Evolutionary conservation across 2,888 invertebrate genomes (phyloP).

Genomic region (Vanessa cardui): DNA sequence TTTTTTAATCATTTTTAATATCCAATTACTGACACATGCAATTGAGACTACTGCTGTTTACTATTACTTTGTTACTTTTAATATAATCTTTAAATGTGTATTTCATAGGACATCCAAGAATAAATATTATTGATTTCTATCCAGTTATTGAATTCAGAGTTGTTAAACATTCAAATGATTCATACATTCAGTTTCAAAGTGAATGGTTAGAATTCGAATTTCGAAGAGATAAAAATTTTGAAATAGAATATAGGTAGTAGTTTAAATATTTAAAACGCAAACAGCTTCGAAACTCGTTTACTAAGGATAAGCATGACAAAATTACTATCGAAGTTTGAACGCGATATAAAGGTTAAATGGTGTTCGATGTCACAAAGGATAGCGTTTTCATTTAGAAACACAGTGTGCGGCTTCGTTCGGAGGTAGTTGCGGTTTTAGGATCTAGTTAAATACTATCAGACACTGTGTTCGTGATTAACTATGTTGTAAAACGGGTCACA

Average conservation of each 20-base stretch:
- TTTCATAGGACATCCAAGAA: no score
- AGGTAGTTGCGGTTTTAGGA: slow-evolving; percentile 28
- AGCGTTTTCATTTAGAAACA: slow-evolving; percentile 30
- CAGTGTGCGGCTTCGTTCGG: slow-evolving; percentile 34
- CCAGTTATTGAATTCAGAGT: no score
- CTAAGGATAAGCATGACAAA: slow-evolving; percentile 25
- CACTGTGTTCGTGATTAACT: slow-evolving; percentile 34
- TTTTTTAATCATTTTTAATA: no score
- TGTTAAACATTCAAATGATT: not conserved
- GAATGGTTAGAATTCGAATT: no score
- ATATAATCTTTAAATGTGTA: no score
- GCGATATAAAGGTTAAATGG: slow-evolving; percentile 31
- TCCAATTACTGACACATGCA: no score
- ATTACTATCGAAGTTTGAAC: slow-evolving; percentile 32
- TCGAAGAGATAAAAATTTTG: not conserved
- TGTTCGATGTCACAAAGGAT: slow-evolving; percentile 36
- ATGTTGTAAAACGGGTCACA: slow-evolving; percentile 18
- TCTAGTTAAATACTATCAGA: slow-evolving; percentile 34
- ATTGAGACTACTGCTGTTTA: no score
- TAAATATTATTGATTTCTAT: not conserved
- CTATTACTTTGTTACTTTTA: no score
- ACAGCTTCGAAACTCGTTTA: slow-evolving; percentile 33
- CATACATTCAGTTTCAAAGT: not conserved
- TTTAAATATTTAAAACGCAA: slow-evolving; percentile 6
- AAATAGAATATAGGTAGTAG: not conserved